These are phyloP conservation scores for Andricus curvator DNA, from an alignment of 2,888 invertebrate species.

Conservation along the genomic window DNA sequence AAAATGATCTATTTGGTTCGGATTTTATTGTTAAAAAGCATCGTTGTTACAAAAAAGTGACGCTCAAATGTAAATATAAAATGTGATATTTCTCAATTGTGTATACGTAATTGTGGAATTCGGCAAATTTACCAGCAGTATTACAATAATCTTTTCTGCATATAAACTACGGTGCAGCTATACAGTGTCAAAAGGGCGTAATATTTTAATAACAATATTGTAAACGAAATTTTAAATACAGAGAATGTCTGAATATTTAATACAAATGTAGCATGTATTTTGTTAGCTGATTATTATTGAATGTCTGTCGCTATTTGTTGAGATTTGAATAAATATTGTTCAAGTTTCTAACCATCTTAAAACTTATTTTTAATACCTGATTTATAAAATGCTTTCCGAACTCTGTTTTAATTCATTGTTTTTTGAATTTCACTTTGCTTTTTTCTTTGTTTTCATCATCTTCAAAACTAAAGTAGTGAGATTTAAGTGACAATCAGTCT, in stretches of 20 bases:
- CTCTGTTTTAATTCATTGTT: too few relatives aligned
- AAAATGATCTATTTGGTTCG: neutral
- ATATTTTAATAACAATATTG: neutral
- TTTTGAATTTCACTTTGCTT: too few relatives aligned
- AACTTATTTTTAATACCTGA: too few relatives aligned
- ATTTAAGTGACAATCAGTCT: too few relatives aligned
- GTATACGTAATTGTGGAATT: neutral
- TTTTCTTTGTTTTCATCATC: too few relatives aligned
- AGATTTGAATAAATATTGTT: neutral
- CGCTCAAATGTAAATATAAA: conserved; percentile 12
- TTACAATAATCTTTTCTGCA: conserved; percentile 18
- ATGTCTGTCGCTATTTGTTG: neutral
- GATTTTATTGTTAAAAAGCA: neutral
- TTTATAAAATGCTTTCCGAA: too few relatives aligned
- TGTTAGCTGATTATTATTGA: neutral
- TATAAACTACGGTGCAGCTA: neutral
- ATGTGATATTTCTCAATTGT: conserved; percentile 22
- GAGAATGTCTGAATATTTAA: neutral
- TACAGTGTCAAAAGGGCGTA: neutral
- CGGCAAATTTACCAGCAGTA: conserved; percentile 1
- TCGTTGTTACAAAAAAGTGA: neutral
- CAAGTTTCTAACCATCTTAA: neutral
- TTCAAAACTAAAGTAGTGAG: too few relatives aligned
- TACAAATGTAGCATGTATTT: neutral
- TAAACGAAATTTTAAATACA: neutral